Conservation (phyloP, 2,888 invertebrate species). For the Bombylius discolor region DNA sequence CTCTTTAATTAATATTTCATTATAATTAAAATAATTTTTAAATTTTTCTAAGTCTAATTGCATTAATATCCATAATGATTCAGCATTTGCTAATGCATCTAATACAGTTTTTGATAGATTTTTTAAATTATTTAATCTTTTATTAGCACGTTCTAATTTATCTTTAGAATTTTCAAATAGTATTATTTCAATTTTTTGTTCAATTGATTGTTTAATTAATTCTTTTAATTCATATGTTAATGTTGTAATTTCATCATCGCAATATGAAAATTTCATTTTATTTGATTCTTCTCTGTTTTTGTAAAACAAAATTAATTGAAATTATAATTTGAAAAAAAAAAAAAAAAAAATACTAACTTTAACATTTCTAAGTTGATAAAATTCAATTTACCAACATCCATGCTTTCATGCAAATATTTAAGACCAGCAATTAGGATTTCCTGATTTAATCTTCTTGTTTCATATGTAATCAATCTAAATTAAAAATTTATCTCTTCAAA, state of each 20-base stretch:
- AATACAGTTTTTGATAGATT: constrained; percentile 26
- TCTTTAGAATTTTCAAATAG: constrained; percentile 31
- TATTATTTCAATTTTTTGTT: constrained; percentile 28
- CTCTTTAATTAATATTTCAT: too few species aligned
- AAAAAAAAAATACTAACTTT: constrained; percentile 11
- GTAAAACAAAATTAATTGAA: too few species aligned
- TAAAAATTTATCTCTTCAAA: too few species aligned
- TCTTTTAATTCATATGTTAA: constrained; percentile 20
- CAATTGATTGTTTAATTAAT: constrained; percentile 23
- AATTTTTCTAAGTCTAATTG: constrained; percentile 32
- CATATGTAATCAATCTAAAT: too few species aligned
- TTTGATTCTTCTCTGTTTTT: constrained; percentile 25
- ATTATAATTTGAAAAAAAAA: background rate
- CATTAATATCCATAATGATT: constrained; percentile 32
- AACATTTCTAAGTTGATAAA: constrained; percentile 25
- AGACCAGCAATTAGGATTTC: too few species aligned
- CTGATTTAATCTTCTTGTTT: too few species aligned
- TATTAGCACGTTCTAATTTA: constrained; percentile 26
- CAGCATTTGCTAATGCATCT: constrained; percentile 28
- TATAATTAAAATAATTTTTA: too few species aligned
- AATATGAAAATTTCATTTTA: constrained; percentile 23
- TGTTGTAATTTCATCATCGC: constrained; percentile 22
- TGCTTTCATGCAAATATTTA: too few species aligned
- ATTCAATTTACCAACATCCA: constrained; percentile 24
- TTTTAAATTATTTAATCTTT: constrained; percentile 24